phyloP scores from a whole-genome alignment of 2,797 vertebrate species.

The Scomberomorus guttatus region DNA sequence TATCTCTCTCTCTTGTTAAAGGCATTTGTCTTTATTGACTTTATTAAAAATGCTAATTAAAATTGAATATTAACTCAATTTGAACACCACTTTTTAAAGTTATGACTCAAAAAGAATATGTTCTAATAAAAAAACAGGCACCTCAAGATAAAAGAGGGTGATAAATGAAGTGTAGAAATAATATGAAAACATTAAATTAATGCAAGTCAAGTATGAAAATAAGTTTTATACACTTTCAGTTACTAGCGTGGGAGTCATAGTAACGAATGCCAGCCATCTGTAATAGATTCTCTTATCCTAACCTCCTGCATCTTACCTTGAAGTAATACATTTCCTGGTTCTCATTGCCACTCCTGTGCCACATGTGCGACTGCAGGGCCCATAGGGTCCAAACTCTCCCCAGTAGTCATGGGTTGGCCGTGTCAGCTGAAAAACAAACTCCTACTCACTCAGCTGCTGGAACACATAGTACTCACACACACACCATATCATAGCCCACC shows the following conservation, averaged over 20 bases:
- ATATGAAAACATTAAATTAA: no score
- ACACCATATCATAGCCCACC: constrained; percentile 22
- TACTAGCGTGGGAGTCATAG: no score
- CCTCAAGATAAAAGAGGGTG: background rate
- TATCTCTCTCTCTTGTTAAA: background rate
- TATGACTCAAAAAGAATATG: background rate
- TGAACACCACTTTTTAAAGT: background rate
- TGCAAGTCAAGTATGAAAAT: no score
- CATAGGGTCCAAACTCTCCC: constrained; percentile 90
- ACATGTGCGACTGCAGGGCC: constrained; percentile 92
- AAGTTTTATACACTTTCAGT: background rate
- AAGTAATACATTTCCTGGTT: constrained; percentile 88
- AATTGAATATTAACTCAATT: background rate
- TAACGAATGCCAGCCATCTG: background rate
- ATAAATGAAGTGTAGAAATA: background rate
- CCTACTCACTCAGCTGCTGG: background rate
- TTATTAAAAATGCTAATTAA: no score
- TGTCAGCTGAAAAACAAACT: constrained; percentile 52
- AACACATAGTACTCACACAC: constrained; percentile 43
- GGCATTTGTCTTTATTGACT: background rate
- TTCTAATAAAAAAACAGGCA: background rate
- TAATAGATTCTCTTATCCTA: background rate
- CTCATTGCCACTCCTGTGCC: constrained; percentile 90
- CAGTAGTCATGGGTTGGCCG: constrained; percentile 83
- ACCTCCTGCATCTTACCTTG: constrained; percentile 83